Base-by-base conservation (phyloP, 2,797 vertebrate genomes). In the Fratercula arctica region DNA sequence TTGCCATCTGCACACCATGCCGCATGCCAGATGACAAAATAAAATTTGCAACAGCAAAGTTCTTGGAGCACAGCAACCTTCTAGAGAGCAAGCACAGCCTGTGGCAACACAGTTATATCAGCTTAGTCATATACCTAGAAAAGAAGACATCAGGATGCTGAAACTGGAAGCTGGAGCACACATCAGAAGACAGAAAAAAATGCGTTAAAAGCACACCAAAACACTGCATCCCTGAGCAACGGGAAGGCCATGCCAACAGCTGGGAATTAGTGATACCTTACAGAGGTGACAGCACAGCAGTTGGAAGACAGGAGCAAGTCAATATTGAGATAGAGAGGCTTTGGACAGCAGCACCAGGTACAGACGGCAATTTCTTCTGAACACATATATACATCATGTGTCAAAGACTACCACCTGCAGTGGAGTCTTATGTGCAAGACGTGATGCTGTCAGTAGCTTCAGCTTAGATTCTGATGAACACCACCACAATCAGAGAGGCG, bases 11-110 rank as follows among this genome's bases (percentile, higher is more conserved):
- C 51, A 63, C 63, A 53, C 77, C 56, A 53, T 74, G 85, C 59
- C 83, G 70, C 53, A 64, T 41, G 81, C 81, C 89, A 96, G 84
- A 82, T 39, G 43, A 95, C 51, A 90, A 88, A 80, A 88, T 61
- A 86, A 90, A 91, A 93, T 90, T 56, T 92, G 88, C 63, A 89
- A 78, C 46, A 91, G 85, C 59, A 29, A 96, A 95, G 90, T 76
- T 73, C 77, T 90, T 59, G 70, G 77, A 94, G 77, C 61, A 85
- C 85, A 86, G 87, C 59, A 95, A 48, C 67, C 74, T 86, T 75
- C 73, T n/a, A 88, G 70, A 76, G 50, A 85, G 87, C 54, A 87
- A 89, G 67, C 80, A 73, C 64, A 94, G 50, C 41, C 73, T 63
- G 50, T 68, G 68, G 48, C 67, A 95, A 45, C 60, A 57, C 66